Base-by-base conservation (phyloP, 2,797 vertebrate species). In the Scolopax bukidnonensis region DNA sequence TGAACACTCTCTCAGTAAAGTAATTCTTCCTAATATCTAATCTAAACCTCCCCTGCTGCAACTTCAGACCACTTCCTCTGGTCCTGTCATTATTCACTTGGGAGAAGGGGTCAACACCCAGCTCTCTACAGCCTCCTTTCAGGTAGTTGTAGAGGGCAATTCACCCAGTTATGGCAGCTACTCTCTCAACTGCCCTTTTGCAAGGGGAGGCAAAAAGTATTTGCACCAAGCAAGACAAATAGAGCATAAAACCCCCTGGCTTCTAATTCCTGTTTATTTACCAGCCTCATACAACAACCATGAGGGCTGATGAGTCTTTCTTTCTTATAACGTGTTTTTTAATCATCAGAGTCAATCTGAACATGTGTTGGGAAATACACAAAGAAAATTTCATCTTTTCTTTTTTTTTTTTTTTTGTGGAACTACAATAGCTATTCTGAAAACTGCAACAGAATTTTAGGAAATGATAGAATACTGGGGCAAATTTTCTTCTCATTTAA, bases 201-300 rank as follows among this genome's bases (percentile, higher is more conserved):
- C 41, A 89, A 84, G 13, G 60, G 33, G 32, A 94, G 30, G 70
- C 32, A 85, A 91, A 92, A 97, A 60, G 9, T 68, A 84, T 95
- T 95, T 74, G 45, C 77, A 82, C 56, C 24, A 84, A 84, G 89
- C 48, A 94, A 96, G 95, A 92, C 87, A 97, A 97, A 96, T 69
- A 92, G 61, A 93, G 92, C 73, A 68, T 6, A 78, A 95, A 84
- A 20, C 65, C 45, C 59, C 50, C 70, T 38, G 59, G 54, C 47
- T 96, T 94, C 67, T 92, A 88, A 30, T 71, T 95, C 45, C 51
- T 92, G 28, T 56, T 93, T 92, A 61, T 47, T 60, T 88, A 91
- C 60, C 53, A 80, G 6, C n/a, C 36, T 93, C 85, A 78, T 92
- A 54, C 38, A 74, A 87, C 63, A 86, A 83, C 53, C 61, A 76